phyloP scores from a whole-genome alignment of 2,888 invertebrate species.

The Hedya salicella region DNA sequence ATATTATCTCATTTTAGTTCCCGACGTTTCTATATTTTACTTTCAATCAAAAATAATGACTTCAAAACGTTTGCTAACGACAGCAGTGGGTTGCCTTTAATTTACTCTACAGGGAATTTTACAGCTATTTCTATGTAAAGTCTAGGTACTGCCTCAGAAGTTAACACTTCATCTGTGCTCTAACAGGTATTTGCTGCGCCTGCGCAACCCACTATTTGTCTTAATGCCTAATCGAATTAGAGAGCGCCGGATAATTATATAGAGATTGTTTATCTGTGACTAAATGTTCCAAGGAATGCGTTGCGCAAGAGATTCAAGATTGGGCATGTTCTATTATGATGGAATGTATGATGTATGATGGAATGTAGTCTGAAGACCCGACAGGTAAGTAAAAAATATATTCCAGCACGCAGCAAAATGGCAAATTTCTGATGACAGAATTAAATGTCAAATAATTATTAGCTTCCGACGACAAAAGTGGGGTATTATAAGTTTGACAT shows the following conservation, averaged over 20 bases:
- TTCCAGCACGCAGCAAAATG: no score
- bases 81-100: no score
- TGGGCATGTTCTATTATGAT: not conserved
- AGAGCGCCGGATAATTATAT: constrained; percentile 24
- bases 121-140: not conserved
- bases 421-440: no score
- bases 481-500: no score
- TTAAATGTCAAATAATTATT: no score
- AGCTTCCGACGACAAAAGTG: no score
- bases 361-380: no score
- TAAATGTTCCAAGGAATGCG: constrained; percentile 8
- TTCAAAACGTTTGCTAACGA: no score
- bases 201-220: constrained; percentile 26
- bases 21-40: no score
- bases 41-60: not conserved
- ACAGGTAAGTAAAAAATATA: no score
- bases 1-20: no score
- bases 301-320: constrained; percentile 15
- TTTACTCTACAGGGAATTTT: not conserved
- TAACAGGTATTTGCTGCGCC: constrained; percentile 1
- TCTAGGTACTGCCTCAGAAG: not conserved
- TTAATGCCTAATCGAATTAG: constrained; percentile 34
- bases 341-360: not conserved
- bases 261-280: constrained; percentile 27
- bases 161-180: not conserved